Conservation (phyloP, 2,888 invertebrate genomes). For the Diaprepes abbreviatus region DNA sequence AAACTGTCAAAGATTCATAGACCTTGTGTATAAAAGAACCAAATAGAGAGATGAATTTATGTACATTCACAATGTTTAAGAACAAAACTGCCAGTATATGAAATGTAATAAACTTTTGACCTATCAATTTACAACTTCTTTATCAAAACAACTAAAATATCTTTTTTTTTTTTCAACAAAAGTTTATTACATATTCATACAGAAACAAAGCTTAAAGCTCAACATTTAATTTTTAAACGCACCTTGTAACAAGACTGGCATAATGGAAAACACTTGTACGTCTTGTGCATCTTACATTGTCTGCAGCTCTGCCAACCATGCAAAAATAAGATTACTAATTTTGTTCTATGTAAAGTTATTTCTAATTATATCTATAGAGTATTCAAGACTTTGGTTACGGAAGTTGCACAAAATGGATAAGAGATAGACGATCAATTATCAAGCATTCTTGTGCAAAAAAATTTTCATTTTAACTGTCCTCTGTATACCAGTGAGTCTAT, state of each 20-base stretch:
- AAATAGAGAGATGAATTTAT: neutral
- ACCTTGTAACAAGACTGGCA: conserved; percentile 61
- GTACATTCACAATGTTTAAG: conserved; percentile 16
- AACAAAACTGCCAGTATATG: conserved; percentile 16
- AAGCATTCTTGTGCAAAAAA: too few relatives aligned
- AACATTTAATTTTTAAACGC: conserved; percentile 43
- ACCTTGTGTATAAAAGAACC: neutral
- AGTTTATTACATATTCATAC: conserved; percentile 16
- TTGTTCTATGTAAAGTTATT: neutral
- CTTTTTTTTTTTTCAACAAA: too few relatives aligned
- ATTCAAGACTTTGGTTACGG: too few relatives aligned
- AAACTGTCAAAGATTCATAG: too few relatives aligned
- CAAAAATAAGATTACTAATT: conserved; percentile 17
- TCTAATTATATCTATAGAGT: neutral
- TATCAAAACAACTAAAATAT: too few relatives aligned
- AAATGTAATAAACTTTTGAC: conserved; percentile 7
- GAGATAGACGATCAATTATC: too few relatives aligned
- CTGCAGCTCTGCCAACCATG: conserved; percentile 57
- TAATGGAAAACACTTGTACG: conserved; percentile 59
- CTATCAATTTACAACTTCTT: too few relatives aligned
- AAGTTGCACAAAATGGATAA: too few relatives aligned
- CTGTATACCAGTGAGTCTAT: too few relatives aligned
- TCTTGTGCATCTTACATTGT: conserved; percentile 60
- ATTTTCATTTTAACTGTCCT: too few relatives aligned
- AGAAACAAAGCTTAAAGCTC: conserved; percentile 3